Evolutionary conservation across 2,113 vertebrate genomes (phyloP).

Genomic region (Sinocyclocheilus maitianheensis): DNA sequence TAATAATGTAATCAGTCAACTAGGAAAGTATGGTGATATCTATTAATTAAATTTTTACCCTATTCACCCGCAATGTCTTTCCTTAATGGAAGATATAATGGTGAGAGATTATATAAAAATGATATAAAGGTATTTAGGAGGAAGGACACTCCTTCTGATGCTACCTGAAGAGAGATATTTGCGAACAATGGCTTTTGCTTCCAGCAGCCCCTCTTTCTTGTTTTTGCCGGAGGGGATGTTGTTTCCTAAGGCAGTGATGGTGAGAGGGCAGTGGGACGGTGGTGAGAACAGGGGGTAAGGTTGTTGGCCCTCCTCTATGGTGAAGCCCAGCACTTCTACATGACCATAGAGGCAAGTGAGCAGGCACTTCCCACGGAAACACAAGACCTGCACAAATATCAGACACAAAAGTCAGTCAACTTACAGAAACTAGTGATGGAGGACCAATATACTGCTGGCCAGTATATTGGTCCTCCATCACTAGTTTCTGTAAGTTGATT

Average conservation of each 20-base stretch:
- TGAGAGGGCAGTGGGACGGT: constrained; percentile 80
- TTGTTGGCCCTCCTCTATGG: constrained; percentile 83
- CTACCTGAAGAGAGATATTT: constrained; percentile 77
- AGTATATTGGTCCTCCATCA: no score
- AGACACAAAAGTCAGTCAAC: not conserved
- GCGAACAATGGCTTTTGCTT: constrained; percentile 72
- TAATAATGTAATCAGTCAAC: not conserved
- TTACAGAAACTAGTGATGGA: not conserved
- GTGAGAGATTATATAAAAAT: not conserved
- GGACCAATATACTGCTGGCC: no score
- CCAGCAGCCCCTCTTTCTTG: constrained; percentile 61
- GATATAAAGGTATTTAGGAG: not conserved
- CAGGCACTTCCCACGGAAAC: constrained; percentile 84
- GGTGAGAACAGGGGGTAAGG: constrained; percentile 83
- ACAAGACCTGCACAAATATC: constrained; percentile 72
- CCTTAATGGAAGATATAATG: not conserved
- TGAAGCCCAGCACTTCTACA: constrained; percentile 86
- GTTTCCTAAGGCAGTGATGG: constrained; percentile 72
- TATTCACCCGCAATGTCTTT: not conserved
- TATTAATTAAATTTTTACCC: no score
- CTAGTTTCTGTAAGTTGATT: no score
- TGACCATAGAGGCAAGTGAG: constrained; percentile 87
- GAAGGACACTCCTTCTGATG: not conserved
- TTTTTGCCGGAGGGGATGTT: constrained; percentile 61
- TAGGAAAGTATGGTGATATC: no score